A percentile compares a stretch with the other conserved stretches of the same genome.
Evolutionary conservation across 2,888 invertebrate genomes (phyloP).

Genomic region (Lasioglossum morio): DNA sequence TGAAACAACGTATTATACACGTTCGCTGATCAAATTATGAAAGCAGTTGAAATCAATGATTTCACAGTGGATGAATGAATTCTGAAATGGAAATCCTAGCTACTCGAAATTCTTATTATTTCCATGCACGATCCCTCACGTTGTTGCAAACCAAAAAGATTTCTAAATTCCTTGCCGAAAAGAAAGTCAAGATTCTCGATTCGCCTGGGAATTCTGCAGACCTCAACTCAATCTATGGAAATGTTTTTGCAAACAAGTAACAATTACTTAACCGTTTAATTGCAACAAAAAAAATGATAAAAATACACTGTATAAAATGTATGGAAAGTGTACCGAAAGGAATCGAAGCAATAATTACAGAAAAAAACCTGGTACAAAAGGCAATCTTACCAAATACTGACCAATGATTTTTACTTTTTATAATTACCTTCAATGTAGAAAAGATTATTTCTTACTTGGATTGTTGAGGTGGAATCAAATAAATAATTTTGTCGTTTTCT

Average conservation of each 20-base stretch:
- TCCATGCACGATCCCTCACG: neutral
- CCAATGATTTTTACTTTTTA: neutral
- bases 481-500: too few species aligned
- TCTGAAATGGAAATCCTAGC: neutral
- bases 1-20: neutral
- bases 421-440: neutral
- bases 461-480: too few species aligned
- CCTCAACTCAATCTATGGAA: neutral
- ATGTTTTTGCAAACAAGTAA: neutral
- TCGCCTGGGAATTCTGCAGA: neutral
- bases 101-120: neutral
- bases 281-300: neutral
- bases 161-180: neutral
- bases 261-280: neutral
- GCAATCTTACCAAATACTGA: neutral
- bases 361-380: neutral
- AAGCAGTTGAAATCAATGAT: neutral
- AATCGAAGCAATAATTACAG: too few species aligned
- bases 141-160: neutral
- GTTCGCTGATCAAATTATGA: neutral
- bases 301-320: neutral
- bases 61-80: neutral
- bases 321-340: neutral
- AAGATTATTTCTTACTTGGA: neutral
- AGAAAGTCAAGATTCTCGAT: neutral